Base-by-base conservation (phyloP, 1,140 invertebrate species). In the Pollicipes pollicipes region DNA sequence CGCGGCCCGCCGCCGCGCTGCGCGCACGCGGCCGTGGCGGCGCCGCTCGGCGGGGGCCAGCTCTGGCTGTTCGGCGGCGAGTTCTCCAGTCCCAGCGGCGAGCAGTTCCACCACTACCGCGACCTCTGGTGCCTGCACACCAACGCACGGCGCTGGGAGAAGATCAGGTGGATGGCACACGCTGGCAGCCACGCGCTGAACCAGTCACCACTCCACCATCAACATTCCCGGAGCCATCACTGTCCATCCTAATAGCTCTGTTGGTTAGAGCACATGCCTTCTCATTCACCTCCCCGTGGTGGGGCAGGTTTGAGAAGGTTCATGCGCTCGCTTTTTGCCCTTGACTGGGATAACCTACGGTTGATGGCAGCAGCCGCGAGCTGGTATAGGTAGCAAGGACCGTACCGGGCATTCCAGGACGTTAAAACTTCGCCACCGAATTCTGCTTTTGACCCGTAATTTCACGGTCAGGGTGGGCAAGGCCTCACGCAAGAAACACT, bases 51-150 rank as follows among this genome's bases (percentile, higher is more conserved):
- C 74, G 90, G 90, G 26, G 91, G 93, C 84, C 82, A 85, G 76
- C 74, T 85, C 72, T 85, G 83, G 83, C 77, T 96, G 58, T 96
- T 96, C 85, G 93, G 93, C 29, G 94, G 94, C 10, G 94, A 97
- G 83, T 96, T 90, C 81, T 87, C 90, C 0, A 94, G 89, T 79
- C 88, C 89, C 2, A 88, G 88, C 0, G 90, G 95, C 77, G 88
- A 89, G 35, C 93, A 96, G 78, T 97, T 95, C 80, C 89, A 95
- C 80, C 94, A 97, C 78, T 97, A 94, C 77, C 88, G 87, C 79
- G 93, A 97, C 79, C 81, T 97, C 0, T 97, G 93, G 93, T 85
- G 91, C 28, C 92, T 87, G 77, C 86, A 89, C 77, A 78, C 90
- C 10, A 84, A 84, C 68, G 85, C 86, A 0, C 91, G 89, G 75